Conservation (phyloP, 2,888 invertebrate species). For the Synergus laeviventris region DNA sequence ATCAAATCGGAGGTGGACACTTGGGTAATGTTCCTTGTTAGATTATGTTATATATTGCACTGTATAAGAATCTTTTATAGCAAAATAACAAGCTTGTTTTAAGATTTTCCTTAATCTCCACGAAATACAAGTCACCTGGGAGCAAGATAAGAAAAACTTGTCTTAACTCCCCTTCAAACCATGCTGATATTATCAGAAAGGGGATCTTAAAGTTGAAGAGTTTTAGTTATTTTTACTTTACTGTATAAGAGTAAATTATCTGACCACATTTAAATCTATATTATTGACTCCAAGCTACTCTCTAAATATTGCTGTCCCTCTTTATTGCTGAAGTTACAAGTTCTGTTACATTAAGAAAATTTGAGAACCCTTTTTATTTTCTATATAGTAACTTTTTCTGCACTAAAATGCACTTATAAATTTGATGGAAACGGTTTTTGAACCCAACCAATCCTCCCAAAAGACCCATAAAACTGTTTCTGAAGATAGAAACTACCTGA, state of each 20-base stretch:
- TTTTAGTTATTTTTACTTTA: too few relatives aligned
- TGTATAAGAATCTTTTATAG: neutral
- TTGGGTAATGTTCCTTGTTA: too few relatives aligned
- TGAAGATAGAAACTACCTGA: slow-evolving; percentile 34
- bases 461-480: slow-evolving; percentile 28
- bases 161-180: neutral
- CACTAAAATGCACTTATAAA: slow-evolving; percentile 23
- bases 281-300: neutral
- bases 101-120: neutral
- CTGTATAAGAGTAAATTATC: neutral
- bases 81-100: neutral
- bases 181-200: neutral
- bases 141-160: neutral
- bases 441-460: slow-evolving; percentile 19
- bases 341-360: neutral
- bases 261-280: neutral
- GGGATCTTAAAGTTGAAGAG: neutral
- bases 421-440: slow-evolving; percentile 27
- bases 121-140: neutral
- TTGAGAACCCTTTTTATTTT: slow-evolving; percentile 5
- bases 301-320: neutral
- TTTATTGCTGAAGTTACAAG: neutral
- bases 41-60: neutral
- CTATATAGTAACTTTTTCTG: neutral
- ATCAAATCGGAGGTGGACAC: too few relatives aligned